Evolutionary conservation across 2,113 vertebrate species (phyloP), one percentile per base, ranked within the genome.

Genomic region (Callipepla squamata): DNA sequence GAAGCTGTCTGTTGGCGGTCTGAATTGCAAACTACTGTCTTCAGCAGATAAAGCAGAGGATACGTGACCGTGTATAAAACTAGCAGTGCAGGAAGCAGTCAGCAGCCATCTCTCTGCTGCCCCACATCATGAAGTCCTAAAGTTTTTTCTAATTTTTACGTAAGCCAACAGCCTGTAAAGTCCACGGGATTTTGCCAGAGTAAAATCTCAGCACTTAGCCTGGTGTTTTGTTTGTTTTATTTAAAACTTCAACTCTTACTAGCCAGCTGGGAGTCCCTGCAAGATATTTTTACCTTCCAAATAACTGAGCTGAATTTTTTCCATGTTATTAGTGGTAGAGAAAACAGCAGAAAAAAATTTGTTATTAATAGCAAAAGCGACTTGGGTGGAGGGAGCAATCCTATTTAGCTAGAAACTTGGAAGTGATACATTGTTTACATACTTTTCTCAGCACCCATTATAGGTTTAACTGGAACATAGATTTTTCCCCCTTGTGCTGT

Each of bases 11-110:
- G 63, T 94, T 90, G 70, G 69, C 82, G 93, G 57, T 84, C 91
- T 85, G 83, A 91, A 95, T 91, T 94, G 88, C 62, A 94, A 88
- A 89, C 81, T 87, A 93, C 85, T 85, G 73, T 84, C 61, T 85
- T 74, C 67, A 50, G 42, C 34, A 89, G 78, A 88, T 91, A 70
- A 94, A 88, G 51, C 76, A 94, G 93, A 91, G 74, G 73, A 47
- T 45, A 90, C 7, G 25, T 67, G 66, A 40, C 25, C 0, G 0
- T 30, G 16, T 65, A 34, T 4, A 84, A 67, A 87, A 85, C 1
- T 1, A 78, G 19, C 21, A 90, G 42, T 34, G 72, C 2, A 5
- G 61, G 12, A 88, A 91, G 42, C 82, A 47, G 42, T 26, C 30
- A 1, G 32, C 26, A 70, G 36, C 30, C n/a, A 58, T 50, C 67